Base-by-base conservation (phyloP, 2,888 invertebrate genomes). In the Cryptus viduatorius region DNA sequence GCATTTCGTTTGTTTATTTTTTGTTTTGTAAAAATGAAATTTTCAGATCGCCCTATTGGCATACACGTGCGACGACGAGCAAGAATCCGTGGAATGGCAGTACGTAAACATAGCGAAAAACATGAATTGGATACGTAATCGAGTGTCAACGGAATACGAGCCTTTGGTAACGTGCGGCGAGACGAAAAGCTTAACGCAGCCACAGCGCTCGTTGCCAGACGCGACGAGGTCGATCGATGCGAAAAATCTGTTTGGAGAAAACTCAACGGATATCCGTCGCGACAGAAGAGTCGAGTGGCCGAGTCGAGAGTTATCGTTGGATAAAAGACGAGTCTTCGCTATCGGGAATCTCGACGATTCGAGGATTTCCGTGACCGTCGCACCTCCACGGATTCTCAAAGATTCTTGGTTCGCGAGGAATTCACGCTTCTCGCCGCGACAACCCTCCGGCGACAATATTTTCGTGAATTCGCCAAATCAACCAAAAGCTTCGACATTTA, bases 1-100 rank as follows among this genome's bases (percentile, higher is more conserved):
- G 37, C 1, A 1, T 24, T 24, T 24, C 24, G 24, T 24, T 24
- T 24, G 24, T 24, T 24, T 24, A 24, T 24, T 37, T 4, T 37
- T 37, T 37, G 1, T 37, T 37, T 37, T 37, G 8, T 37, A 37
- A 37, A 37, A 37, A 37, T 37, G 12, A 42, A 29, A 59, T 19
- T 46, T 61, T 56, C 67, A 90, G 90, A 67, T 90, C 3, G 90
- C 83, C 3, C 79, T 90, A 69, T 69, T 91, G 68, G 88, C 89
- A 12, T 89, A 90, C 61, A 90, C 90, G 14, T 91, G 90, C 67
- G 88, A 90, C 73, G 90, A 90, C 46, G 76, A 82, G 7, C 89
- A 90, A 73, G 77, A 53, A 78, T 89, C 89, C 89, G 90, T 89
- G 16, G 84, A 86, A 67, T 90, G 90, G 90, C 87, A 88, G 53